Evolutionary conservation across 2,113 vertebrate genomes (phyloP).

Genomic region (Zapus hudsonius): DNA sequence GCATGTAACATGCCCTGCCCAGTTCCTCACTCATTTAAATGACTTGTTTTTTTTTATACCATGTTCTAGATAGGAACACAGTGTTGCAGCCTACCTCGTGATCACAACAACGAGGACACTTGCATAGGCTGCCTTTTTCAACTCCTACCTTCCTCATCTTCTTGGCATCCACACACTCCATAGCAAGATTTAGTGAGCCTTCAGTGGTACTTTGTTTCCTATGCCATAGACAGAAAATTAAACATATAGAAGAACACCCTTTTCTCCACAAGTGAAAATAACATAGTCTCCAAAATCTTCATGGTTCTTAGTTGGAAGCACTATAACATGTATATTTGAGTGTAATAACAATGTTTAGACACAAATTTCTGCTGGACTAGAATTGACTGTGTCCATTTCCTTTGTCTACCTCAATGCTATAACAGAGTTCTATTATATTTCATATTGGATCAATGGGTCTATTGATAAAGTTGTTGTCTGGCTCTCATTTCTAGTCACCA

Average conservation of each 20-base stretch:
- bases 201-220: background rate
- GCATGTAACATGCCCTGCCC: background rate
- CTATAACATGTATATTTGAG: constrained; percentile 10
- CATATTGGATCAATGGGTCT: background rate
- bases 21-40: background rate
- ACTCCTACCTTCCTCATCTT: background rate
- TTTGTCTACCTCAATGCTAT: background rate
- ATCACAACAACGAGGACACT: background rate
- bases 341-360: background rate
- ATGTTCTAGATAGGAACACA: background rate
- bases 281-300: background rate
- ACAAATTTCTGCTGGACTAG: background rate
- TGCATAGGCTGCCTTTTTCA: background rate
- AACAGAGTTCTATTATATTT: background rate
- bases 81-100: background rate
- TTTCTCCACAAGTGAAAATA: constrained; percentile 40
- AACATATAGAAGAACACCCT: background rate
- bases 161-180: background rate
- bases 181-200: background rate
- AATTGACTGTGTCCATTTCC: background rate
- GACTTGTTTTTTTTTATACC: background rate
- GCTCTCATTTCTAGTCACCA: background rate
- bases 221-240: background rate
- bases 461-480: background rate
- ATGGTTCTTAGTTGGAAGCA: background rate